phyloP scores from a whole-genome alignment of 1,140 invertebrate species.

The Diorhabda carinulata region DNA sequence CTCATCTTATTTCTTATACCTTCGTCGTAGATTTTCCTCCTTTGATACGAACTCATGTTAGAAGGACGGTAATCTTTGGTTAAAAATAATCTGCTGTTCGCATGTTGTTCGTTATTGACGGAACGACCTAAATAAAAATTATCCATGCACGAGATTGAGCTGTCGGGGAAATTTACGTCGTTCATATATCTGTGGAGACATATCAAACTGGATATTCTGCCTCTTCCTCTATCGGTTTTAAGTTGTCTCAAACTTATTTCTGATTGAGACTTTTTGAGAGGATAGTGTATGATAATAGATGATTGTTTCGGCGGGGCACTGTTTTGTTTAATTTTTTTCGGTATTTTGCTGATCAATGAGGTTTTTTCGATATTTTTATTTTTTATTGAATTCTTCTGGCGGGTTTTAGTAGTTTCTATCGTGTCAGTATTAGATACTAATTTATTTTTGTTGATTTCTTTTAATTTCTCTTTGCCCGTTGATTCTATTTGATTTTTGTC shows the following conservation, averaged over 20 bases:
- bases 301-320: not conserved
- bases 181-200: conserved; percentile 25
- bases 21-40: conserved; percentile 30
- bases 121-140: conserved; percentile 17
- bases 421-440: too few relatives aligned
- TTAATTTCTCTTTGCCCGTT: too few relatives aligned
- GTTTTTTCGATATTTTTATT: too few relatives aligned
- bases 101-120: not conserved
- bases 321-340: not conserved
- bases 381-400: too few relatives aligned
- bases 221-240: not conserved
- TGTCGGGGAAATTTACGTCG: conserved; percentile 11
- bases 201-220: conserved; percentile 9
- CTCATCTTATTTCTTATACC: conserved; percentile 28
- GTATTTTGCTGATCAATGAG: not conserved
- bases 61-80: conserved; percentile 27
- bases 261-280: conserved; percentile 13
- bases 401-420: too few relatives aligned
- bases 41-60: conserved; percentile 28
- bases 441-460: too few relatives aligned
- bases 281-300: not conserved
- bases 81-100: conserved; percentile 25
- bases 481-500: too few relatives aligned
- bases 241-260: conserved; percentile 11
- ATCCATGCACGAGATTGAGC: conserved; percentile 9